Evolutionary conservation across 2,888 invertebrate genomes (phyloP).

Genomic region (Mycalesis mineus): DNA sequence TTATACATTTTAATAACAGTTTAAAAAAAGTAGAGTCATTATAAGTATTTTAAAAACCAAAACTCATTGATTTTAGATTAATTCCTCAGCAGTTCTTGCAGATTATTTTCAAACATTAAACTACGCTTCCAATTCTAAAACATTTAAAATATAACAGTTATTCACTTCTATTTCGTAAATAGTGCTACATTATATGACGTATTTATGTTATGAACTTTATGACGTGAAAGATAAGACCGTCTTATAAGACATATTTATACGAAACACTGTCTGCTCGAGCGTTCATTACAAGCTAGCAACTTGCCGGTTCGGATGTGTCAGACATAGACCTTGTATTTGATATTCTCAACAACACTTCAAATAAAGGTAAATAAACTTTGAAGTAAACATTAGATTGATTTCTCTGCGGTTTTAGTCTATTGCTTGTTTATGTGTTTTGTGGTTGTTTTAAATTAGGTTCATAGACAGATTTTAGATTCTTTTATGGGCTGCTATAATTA

Average conservation of each 20-base stretch:
- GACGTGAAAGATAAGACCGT: neutral
- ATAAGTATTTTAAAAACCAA: too few species aligned
- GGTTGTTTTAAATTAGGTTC: neutral
- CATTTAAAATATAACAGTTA: neutral
- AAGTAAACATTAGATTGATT: neutral
- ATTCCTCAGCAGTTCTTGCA: too few species aligned
- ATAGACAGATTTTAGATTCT: neutral
- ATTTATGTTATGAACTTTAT: neutral
- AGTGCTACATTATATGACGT: neutral
- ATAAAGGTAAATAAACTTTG: conserved; percentile 20
- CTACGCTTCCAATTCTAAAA: too few species aligned
- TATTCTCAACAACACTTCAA: neutral
- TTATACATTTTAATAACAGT: too few species aligned
- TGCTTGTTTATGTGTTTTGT: neutral
- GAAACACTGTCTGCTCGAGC: neutral
- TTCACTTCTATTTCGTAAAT: neutral
- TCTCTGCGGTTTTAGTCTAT: neutral
- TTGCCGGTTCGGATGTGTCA: neutral
- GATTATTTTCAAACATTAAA: too few species aligned
- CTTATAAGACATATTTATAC: conserved; percentile 2
- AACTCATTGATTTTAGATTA: too few species aligned
- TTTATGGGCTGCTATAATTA: neutral
- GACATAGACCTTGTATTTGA: neutral
- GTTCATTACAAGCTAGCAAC: neutral
- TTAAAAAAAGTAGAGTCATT: too few species aligned